phyloP scores from a whole-genome alignment of 1,140 invertebrate genomes.

The Leptinotarsa defecta region DNA sequence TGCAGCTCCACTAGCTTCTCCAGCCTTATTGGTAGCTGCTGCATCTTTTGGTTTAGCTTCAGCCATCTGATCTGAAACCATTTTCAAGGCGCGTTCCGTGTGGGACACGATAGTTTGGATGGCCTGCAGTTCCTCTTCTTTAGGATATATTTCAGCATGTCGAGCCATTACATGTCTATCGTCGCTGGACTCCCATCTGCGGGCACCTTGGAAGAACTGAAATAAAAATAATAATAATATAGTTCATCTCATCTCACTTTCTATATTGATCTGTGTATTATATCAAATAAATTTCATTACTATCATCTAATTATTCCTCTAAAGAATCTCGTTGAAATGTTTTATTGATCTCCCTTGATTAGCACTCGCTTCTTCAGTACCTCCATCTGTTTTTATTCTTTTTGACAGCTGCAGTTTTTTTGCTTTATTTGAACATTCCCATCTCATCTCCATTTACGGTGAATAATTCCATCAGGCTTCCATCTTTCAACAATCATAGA shows the following conservation, averaged over 20 bases:
- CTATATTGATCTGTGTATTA: no score
- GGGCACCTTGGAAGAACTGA: conserved; percentile 55
- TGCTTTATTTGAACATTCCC: no score
- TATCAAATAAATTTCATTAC: no score
- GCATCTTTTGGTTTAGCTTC: conserved; percentile 57
- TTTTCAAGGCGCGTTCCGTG: conserved; percentile 93
- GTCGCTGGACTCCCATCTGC: conserved; percentile 86
- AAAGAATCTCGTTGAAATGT: no score
- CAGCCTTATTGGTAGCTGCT: conserved; percentile 7
- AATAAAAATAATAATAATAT: not conserved
- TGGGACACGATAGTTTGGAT: conserved; percentile 92
- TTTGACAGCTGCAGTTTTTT: no score
- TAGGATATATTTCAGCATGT: conserved; percentile 91
- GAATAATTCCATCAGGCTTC: no score
- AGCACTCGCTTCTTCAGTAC: no score
- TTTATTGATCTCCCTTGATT: no score
- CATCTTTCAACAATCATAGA: no score
- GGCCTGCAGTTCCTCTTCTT: conserved; percentile 86
- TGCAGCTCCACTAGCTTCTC: conserved; percentile 48
- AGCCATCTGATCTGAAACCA: conserved; percentile 87
- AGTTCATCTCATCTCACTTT: not conserved
- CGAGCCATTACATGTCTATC: conserved; percentile 93
- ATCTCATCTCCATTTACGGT: no score
- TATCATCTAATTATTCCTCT: no score
- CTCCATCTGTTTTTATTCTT: no score